Base-by-base conservation (phyloP, 30 jellyfish, hydroid and myxozoan species). In the Catostylus mosaicus region DNA sequence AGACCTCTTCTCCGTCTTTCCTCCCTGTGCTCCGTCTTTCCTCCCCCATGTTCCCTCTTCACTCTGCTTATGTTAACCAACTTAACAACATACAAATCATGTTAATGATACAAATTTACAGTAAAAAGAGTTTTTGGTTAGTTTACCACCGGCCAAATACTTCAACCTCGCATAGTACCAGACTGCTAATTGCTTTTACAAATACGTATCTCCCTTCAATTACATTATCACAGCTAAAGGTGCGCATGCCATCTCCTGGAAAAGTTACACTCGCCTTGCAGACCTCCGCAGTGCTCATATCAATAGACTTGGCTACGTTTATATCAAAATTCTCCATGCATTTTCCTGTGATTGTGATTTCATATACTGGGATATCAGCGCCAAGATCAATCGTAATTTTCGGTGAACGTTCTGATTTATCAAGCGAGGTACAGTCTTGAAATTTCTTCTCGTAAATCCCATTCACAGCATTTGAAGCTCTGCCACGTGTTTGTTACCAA, bases 391-490 rank as follows among this genome's bases (percentile, higher is more conserved):
- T 37, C 26, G 12, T n/a, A 18, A 59, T 19, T 26, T 3, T 26
- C n/a, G 36, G 38, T 3, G 37, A 5, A 23, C 0, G n/a, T 37
- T 0, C 40, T 19, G n/a, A 19, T 1, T 6, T 36, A 7, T 23
- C 71, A 59, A 36, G n/a, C 9, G 24, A 5, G 8, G 71, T 37
- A 18, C 71, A 59, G 37, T 27, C 71, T 2, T 59, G 16, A 16
- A 26, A 36, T 37, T 59, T 27, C 24, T 22, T 59, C 3, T 59
- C 71, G 26, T 59, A 59, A 27, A 59, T 59, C 11, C 71, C 71
- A 59, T 59, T 59, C 9, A 59, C 71, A 59, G 71, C 71, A 59
- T 59, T 59, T 3, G 71, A 59, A 19, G 71, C n/a, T 9, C 8
- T 23, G 9, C 71, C 71, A 1, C 71, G 71, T 6, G 37, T 59